Percentiles rank a stretch among this genome's conserved stretches.
phyloP scores from a whole-genome alignment of 2,797 vertebrate species.

The Lateolabrax maculatus region DNA sequence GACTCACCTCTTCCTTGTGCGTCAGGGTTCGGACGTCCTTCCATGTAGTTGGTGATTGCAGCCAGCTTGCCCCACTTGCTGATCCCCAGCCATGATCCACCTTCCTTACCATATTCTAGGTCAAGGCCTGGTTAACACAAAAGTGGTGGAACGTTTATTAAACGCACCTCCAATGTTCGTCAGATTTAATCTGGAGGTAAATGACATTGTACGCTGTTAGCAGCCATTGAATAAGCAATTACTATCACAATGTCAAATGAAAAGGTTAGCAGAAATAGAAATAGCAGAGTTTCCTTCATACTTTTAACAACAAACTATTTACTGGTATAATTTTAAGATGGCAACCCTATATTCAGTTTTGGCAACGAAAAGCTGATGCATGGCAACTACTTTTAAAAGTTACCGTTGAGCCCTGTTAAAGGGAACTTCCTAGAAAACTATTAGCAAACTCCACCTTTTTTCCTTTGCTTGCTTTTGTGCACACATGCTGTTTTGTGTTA shows the following conservation, averaged over 20 bases:
- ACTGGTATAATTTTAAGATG: not conserved
- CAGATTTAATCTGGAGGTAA: not conserved
- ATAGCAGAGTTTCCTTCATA: not conserved
- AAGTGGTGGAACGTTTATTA: not conserved
- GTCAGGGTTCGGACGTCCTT: constrained; percentile 86
- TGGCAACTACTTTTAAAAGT: too few species aligned
- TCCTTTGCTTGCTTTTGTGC: too few species aligned
- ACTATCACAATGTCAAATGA: not conserved
- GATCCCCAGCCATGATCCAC: constrained; percentile 97
- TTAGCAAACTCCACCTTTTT: too few species aligned
- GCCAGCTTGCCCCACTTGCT: constrained; percentile 93
- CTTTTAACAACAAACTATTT: not conserved
- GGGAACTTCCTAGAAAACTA: not conserved
- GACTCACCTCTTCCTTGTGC: constrained; percentile 92
- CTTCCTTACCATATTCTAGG: constrained; percentile 94
- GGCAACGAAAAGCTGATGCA: too few species aligned
- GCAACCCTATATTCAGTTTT: too few species aligned
- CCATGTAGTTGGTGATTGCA: constrained; percentile 96
- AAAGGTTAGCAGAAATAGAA: too few species aligned
- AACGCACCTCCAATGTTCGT: not conserved
- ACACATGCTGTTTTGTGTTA: too few species aligned
- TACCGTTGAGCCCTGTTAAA: too few species aligned
- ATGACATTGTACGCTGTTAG: not conserved
- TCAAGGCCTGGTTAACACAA: constrained; percentile 89
- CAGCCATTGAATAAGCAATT: not conserved